Evolutionary conservation across 2,113 vertebrate species (phyloP), one percentile per base, ranked within the genome.

Genomic region (Lathamus discolor): DNA sequence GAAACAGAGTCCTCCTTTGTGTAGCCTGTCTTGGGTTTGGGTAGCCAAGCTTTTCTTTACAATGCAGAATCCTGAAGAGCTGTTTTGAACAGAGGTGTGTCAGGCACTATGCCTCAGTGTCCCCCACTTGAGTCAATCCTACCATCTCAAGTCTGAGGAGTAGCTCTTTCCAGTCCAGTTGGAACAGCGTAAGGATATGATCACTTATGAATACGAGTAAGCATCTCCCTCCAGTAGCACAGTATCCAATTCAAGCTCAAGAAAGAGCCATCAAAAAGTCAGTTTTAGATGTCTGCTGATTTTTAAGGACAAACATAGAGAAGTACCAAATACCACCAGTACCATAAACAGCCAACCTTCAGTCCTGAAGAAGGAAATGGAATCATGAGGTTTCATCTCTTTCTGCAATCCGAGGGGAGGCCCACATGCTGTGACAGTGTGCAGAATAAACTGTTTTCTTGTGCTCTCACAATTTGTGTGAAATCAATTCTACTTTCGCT

Each of bases 121-220:
- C 19, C 43, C 63, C 14, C 23, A 9, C 18, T 55, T 25, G 61
- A 68, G 54, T 55, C 11, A 63, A 5, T 49, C 7, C 23, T 19
- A 15, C 2, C 7, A 9, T 7, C 31, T 49, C 1, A 0, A 66
- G 20, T 69, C 39, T 74, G 37, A 70, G 49, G 2, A 86, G 1
- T 18, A 66, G 25, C 16, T 52, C 54, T 69, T 66, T 44, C 17
- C 7, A 49, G n/a, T 41, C 7, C 6, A 37, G 18, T 4, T 77
- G 66, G 37, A 84, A 37, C 14, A 46, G 5, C 13, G 8, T 6
- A 59, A 69, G 28, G 24, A 14, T 41, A 27, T 68, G 9, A 37
- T 43, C 6, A 20, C 1, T 55, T 46, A 35, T 3, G 48, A 61
- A 31, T 62, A 52, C 27, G 17, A 73, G 6, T 20, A 72, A 59